Evolutionary conservation across 2,888 invertebrate genomes (phyloP).

Genomic region (Apamea crenata): DNA sequence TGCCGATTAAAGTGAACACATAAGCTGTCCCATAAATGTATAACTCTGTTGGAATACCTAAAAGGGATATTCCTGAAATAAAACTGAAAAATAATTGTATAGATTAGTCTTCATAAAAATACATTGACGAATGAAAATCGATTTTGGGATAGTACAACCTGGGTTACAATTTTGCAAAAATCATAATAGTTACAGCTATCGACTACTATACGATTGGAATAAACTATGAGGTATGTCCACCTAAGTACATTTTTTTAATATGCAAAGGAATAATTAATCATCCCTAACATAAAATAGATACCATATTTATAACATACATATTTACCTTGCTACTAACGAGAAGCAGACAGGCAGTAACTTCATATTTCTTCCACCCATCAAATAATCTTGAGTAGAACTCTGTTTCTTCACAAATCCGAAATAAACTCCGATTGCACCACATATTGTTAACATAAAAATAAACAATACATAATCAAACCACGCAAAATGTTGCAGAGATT

Average conservation of each 20-base stretch:
- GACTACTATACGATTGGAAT: not conserved
- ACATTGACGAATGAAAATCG: not conserved
- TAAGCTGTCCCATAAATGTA: conserved; percentile 95
- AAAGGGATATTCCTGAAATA: conserved; percentile 94
- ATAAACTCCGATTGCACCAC: conserved; percentile 94
- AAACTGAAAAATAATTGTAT: conserved; percentile 85
- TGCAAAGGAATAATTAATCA: not conserved
- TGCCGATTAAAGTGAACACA: conserved; percentile 91
- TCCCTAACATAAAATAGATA: no score
- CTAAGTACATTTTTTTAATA: not conserved
- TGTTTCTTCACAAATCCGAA: conserved; percentile 93
- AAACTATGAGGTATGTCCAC: not conserved
- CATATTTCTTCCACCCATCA: conserved; percentile 96
- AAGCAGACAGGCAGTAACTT: conserved; percentile 94
- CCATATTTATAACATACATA: no score
- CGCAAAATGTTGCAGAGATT: conserved; percentile 86
- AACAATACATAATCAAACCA: conserved; percentile 92
- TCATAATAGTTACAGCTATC: not conserved
- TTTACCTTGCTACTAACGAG: conserved; percentile 95
- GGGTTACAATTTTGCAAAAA: not conserved
- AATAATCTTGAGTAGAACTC: conserved; percentile 92
- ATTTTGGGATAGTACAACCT: not conserved
- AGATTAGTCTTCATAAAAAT: conserved; percentile 1
- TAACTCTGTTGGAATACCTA: conserved; percentile 95
- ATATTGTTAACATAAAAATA: conserved; percentile 92